Base-by-base conservation (phyloP, 2,797 vertebrate genomes). In the Molossus alvarezi region DNA sequence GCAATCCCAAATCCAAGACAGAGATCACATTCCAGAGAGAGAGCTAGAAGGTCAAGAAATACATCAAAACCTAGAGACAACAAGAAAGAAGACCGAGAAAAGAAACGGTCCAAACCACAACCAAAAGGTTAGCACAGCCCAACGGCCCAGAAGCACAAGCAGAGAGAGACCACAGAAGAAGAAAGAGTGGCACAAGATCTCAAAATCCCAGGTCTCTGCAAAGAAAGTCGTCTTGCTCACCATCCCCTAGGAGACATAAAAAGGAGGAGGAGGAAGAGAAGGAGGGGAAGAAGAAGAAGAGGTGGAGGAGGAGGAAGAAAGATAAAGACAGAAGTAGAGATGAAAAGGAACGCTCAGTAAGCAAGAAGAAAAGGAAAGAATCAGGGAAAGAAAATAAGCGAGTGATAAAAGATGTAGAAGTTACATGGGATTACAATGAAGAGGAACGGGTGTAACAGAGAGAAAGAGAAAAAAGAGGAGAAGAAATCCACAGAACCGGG, bases 401-500 rank as follows among this genome's bases (percentile, higher is more conserved):
- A 99, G 99, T 1, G 99, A 99, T 93, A 99, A 99, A 94, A 94
- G 99, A 99, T 0, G 99, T 99, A 23, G 99, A 99, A 99, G 99
- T 99, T 98, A 99, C 99, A 67, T 98, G 99, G 96, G 99, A 99
- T 97, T 99, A 99, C 3, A 99, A 99, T 0, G 99, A 99, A 97
- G 99, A 99, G 94, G 99, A 99, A 99, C 95, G 99, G 99, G 2
- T 99, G 99, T 0, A 99, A 99, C 99, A 99, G 99, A 99, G 94
- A 99, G 99, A 62, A 99, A 99, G 96, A 98, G 99, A 9, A 99
- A 98, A 93, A 99, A 99, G 81, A 99, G 99, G 97, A 99, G 80
- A 99, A 99, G 97, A 99, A 99, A 83, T 90, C 87, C 53, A 97
- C 98, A 0, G 99, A 99, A 37, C 98, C 97, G 41, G 98, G 98